phyloP scores from a whole-genome alignment of 2,797 vertebrate species.

The Poeciliopsis presidionis region DNA sequence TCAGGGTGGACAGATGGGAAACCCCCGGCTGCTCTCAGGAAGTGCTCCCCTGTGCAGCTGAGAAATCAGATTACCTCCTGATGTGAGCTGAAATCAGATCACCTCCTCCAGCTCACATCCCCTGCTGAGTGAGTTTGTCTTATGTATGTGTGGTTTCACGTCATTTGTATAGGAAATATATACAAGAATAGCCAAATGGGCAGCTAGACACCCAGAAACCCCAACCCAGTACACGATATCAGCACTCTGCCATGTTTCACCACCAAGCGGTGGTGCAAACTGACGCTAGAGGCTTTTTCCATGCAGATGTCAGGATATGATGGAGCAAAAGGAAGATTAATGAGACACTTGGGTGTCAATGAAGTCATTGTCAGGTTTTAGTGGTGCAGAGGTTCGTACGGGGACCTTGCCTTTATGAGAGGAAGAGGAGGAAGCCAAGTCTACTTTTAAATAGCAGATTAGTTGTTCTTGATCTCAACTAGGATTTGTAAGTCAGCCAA shows the following conservation, averaged over 20 bases:
- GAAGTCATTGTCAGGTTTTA: slow-evolving; percentile 77
- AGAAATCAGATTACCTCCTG: slow-evolving; percentile 78
- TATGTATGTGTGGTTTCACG: slow-evolving; percentile 30
- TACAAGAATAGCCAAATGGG: slow-evolving; percentile 77
- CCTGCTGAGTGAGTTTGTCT: slow-evolving; percentile 40
- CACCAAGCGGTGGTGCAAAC: not conserved
- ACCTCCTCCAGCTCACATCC: slow-evolving; percentile 69
- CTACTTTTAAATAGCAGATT: slow-evolving; percentile 28
- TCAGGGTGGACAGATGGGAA: slow-evolving; percentile 65
- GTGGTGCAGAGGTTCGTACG: slow-evolving; percentile 68
- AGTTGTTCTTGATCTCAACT: slow-evolving; percentile 33
- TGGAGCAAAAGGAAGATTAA: slow-evolving; percentile 86
- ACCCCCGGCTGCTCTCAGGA: slow-evolving; percentile 75
- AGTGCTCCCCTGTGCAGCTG: slow-evolving; percentile 75
- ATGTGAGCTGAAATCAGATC: slow-evolving; percentile 81
- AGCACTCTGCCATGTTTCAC: slow-evolving; percentile 22
- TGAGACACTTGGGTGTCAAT: slow-evolving; percentile 78
- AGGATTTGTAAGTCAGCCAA: not conserved
- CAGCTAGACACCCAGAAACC: slow-evolving; percentile 52
- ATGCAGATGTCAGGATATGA: slow-evolving; percentile 85
- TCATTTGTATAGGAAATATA: slow-evolving; percentile 77
- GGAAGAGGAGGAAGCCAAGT: slow-evolving; percentile 31
- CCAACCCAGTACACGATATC: slow-evolving; percentile 24
- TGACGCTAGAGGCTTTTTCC: slow-evolving; percentile 69
- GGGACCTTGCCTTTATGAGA: slow-evolving; percentile 67